Percentiles rank a stretch among this genome's conserved stretches.
These are phyloP conservation scores for Pycnonotus jocosus DNA, from an alignment of 2,113 vertebrate genomes.

Conservation along the genomic window DNA sequence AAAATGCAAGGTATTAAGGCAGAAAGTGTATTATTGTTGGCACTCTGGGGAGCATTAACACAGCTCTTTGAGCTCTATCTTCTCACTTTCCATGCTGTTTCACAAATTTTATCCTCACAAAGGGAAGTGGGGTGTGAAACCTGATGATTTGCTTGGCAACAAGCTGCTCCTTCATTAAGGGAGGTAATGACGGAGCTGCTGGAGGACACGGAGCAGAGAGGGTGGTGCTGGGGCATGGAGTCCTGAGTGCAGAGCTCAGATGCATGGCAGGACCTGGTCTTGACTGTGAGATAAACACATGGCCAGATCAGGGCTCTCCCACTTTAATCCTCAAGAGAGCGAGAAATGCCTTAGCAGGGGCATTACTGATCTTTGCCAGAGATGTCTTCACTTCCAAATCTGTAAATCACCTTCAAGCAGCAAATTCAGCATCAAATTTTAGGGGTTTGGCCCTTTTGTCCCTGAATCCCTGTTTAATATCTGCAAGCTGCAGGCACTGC, in stretches of 20 bases:
- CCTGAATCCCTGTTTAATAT: neutral
- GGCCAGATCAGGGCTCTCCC: neutral
- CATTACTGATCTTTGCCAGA: neutral
- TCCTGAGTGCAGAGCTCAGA: neutral
- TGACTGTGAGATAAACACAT: neutral
- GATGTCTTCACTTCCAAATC: neutral
- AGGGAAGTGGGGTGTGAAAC: neutral
- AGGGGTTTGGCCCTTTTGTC: neutral
- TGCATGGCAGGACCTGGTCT: neutral
- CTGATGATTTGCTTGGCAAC: neutral
- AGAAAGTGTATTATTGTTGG: slow-evolving; percentile 40
- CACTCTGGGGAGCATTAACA: neutral
- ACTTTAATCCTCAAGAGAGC: neutral
- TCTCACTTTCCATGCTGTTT: slow-evolving; percentile 8
- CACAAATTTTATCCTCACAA: slow-evolving; percentile 18
- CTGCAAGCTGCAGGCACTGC: neutral
- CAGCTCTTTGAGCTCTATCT: neutral
- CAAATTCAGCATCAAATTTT: neutral
- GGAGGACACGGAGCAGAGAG: rapidly evolving
- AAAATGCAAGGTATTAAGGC: neutral
- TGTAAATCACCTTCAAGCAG: neutral
- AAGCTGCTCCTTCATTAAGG: neutral
- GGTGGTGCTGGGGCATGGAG: neutral
- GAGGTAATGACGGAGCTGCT: neutral
- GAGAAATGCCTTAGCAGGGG: neutral